Evolutionary conservation across 23 tunicate species (phyloP), one percentile per base, ranked within the genome.

Genomic region (Ascidia mentula): DNA sequence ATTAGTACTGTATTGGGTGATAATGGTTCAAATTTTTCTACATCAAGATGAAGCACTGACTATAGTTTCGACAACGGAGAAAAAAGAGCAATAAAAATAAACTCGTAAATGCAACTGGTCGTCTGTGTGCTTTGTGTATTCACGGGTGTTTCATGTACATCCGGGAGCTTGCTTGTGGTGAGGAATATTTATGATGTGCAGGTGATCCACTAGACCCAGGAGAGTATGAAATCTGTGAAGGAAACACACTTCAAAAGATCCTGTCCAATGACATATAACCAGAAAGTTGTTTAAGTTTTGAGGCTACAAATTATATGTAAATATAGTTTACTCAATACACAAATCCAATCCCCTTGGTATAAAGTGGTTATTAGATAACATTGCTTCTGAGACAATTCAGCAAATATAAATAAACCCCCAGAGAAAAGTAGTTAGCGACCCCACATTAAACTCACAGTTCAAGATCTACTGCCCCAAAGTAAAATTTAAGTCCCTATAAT

Each of bases 61-160:
- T 32, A 34, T 32, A 5, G 69, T 42, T 40, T 37, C 46, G 78
- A 38, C 38, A 18, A 5, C 18, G 37, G 13, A 24, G 30, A 45
- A 42, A 39, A 24, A 77, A 37, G 31, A 42, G 46, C 32, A 79
- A 79, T 79, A 69, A 79, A 79, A 8, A 32, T 46, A 9, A 40
- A 37, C 34, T 75, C 18, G 79, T 35, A 31, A 3, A 38, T 4
- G 13, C n/a, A n/a, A n/a, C n/a, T n/a, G n/a, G n/a, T n/a, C n/a
- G n/a, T n/a, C n/a, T n/a, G n/a, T n/a, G n/a, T n/a, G n/a, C n/a
- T 53, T 75, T 38, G 79, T 34, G 77, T 28, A 9, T 6, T 77
- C 70, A 81, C 7, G 84, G 77, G 5, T 65, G 84, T 40, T 81
- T 81, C 37, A 28, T 34, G 73, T 42, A 79, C 82, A 79, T 79